Base-by-base conservation (phyloP, 2,113 vertebrate genomes). In the Dipodomys stephensi region DNA sequence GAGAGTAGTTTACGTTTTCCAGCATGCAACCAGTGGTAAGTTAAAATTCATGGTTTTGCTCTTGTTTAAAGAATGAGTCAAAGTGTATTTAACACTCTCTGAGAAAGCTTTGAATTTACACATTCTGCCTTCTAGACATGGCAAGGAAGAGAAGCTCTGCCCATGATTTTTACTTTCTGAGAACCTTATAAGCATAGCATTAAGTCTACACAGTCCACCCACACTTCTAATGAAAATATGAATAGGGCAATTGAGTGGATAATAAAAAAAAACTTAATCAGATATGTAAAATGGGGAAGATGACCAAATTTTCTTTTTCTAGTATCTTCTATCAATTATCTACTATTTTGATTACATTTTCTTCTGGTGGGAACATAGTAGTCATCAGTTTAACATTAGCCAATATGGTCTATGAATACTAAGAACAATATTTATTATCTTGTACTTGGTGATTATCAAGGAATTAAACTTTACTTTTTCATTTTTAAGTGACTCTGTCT, bases 341-440 rank as follows among this genome's bases (percentile, higher is more conserved):
- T 11, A 49, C 9, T 49, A 49, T 49, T 49, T 11, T 11, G 8
- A 49, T 49, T 49, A 49, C 49, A 9, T 49, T 49, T 49, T 49
- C 49, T 49, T 49, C 49, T 49, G 49, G 49, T 11, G 12, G 93
- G 35, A 72, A 16, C 46, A 86, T 74, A 80, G 91, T 96, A 97
- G 97, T 96, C 91, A 86, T 93, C 67, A 53, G 62, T 57, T 92
- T 72, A 72, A 81, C 27, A 2, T 88, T 77, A 96, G 67, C 94
- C 94, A n/a, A 87, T 94, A 71, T 87, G 77, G 84, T 96, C 96
- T 96, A 32, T 71, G 44, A 96, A 46, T 85, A 91, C 83, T 92
- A 96, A 94, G 88, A 97, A 96, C 84, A 89, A 32, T 32, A 79
- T 27, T 62, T 27, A 23, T 53, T n/a, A 44, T 80, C 90, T 87